Conservation (phyloP, 1,140 invertebrate species). For the Musca domestica region DNA sequence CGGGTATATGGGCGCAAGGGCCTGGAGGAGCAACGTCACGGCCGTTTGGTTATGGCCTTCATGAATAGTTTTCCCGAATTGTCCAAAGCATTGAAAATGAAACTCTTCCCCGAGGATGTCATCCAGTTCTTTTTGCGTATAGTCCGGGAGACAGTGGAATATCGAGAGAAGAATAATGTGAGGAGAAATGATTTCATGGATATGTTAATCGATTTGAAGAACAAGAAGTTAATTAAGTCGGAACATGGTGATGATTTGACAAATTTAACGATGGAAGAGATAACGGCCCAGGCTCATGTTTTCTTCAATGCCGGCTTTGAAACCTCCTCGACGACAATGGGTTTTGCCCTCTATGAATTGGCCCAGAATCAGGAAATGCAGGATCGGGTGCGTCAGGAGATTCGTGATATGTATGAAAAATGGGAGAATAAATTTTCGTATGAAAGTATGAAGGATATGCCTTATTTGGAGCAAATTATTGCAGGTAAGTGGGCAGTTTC, state of each 20-base stretch:
- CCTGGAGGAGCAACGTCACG: slow-evolving; percentile 36
- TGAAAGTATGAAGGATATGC: slow-evolving; percentile 55
- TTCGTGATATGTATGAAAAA: slow-evolving; percentile 53
- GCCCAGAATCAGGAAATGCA: slow-evolving; percentile 63
- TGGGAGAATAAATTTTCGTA: slow-evolving; percentile 41
- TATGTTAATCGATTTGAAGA: slow-evolving; percentile 54
- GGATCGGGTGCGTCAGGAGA: slow-evolving; percentile 60
- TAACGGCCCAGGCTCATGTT: slow-evolving; percentile 48
- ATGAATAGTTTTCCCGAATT: slow-evolving; percentile 40
- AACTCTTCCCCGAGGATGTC: slow-evolving; percentile 48
- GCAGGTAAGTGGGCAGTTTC: too few relatives aligned
- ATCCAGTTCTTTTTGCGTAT: slow-evolving; percentile 56
- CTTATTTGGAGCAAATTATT: slow-evolving; percentile 59
- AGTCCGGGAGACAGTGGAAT: slow-evolving; percentile 55
- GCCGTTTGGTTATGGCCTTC: slow-evolving; percentile 36
- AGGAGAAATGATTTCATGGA: slow-evolving; percentile 60
- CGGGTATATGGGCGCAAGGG: slow-evolving; percentile 43
- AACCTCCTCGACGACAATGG: slow-evolving; percentile 60
- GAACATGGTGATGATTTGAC: slow-evolving; percentile 38
- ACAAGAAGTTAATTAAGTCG: slow-evolving; percentile 31
- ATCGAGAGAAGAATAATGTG: slow-evolving; percentile 55
- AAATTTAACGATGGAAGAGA: slow-evolving; percentile 39
- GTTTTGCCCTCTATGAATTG: slow-evolving; percentile 60
- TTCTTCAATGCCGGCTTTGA: slow-evolving; percentile 66
- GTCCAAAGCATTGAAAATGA: slow-evolving; percentile 35